A percentile compares a stretch with the other conserved stretches of the same genome.
phyloP scores from a whole-genome alignment of 2,113 vertebrate genomes.

The Falco punctatus region DNA sequence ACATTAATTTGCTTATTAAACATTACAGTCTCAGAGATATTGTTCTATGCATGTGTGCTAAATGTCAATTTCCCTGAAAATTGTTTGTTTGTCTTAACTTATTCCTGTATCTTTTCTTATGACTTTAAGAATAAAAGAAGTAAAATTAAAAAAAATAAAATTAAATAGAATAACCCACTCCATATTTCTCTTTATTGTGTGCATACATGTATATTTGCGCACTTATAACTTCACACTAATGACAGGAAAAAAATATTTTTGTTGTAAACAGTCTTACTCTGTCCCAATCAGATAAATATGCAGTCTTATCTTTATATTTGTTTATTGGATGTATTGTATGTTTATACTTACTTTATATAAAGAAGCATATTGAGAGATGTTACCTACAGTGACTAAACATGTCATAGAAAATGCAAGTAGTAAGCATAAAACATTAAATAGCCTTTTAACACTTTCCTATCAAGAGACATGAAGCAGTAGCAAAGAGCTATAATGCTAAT shows the following conservation, averaged over 20 bases:
- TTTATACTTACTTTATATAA: not conserved
- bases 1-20: conserved; percentile 19
- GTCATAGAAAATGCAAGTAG: not conserved
- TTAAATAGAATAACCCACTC: not conserved
- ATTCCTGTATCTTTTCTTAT: not conserved
- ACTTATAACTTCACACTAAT: not conserved
- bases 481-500: not conserved
- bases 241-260: not conserved
- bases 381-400: not conserved
- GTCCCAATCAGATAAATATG: not conserved
- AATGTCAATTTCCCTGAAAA: conserved; percentile 9
- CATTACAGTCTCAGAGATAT: not conserved
- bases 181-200: not conserved
- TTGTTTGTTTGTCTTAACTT: not conserved
- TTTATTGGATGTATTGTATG: not conserved
- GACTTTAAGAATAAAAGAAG: not conserved
- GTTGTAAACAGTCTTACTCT: not conserved
- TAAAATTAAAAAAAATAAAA: not conserved
- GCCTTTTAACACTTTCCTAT: not conserved
- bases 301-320: conserved; percentile 1
- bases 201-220: not conserved
- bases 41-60: conserved; percentile 18
- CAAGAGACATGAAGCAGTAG: not conserved
- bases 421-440: not conserved
- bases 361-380: not conserved